Evolutionary conservation across 2,888 invertebrate species (phyloP).

Genomic region (Deroplatys truncata): DNA sequence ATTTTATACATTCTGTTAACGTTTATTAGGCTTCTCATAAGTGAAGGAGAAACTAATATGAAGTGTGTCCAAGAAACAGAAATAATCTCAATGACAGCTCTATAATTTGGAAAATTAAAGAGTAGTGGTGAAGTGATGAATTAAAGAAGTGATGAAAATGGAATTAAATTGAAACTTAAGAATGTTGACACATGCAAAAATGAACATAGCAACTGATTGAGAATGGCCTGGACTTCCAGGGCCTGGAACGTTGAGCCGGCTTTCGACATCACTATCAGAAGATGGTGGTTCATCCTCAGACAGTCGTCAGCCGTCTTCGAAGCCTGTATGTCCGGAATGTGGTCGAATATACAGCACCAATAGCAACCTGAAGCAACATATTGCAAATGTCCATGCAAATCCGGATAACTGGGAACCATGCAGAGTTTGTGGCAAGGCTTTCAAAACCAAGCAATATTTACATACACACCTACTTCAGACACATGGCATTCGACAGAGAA

Average conservation of each 20-base stretch:
- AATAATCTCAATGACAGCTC: background rate
- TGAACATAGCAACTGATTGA: constrained; percentile 16
- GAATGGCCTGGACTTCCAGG: constrained; percentile 32
- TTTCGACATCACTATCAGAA: background rate
- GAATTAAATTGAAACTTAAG: background rate
- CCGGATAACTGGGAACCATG: constrained; percentile 69
- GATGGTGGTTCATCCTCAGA: constrained; percentile 13
- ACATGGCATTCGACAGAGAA: constrained; percentile 67
- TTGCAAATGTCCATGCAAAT: constrained; percentile 66
- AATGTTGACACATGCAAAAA: background rate
- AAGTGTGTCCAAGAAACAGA: background rate
- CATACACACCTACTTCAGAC: constrained; percentile 73
- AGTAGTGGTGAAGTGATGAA: too few relatives aligned
- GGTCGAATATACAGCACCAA: constrained; percentile 42
- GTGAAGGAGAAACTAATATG: background rate
- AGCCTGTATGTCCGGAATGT: constrained; percentile 40
- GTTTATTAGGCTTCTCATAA: background rate
- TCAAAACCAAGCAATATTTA: constrained; percentile 72
- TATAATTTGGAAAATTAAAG: background rate
- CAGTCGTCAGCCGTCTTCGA: constrained; percentile 14
- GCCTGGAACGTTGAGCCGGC: background rate
- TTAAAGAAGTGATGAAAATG: background rate
- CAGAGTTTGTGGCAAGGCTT: constrained; percentile 68
- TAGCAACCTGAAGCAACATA: constrained; percentile 71
- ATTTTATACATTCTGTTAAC: too few relatives aligned